A percentile compares a stretch with the other conserved stretches of the same genome.
These are phyloP conservation scores for Smutsia gigantea DNA, from an alignment of 2,797 vertebrate species.

Conservation along the genomic window DNA sequence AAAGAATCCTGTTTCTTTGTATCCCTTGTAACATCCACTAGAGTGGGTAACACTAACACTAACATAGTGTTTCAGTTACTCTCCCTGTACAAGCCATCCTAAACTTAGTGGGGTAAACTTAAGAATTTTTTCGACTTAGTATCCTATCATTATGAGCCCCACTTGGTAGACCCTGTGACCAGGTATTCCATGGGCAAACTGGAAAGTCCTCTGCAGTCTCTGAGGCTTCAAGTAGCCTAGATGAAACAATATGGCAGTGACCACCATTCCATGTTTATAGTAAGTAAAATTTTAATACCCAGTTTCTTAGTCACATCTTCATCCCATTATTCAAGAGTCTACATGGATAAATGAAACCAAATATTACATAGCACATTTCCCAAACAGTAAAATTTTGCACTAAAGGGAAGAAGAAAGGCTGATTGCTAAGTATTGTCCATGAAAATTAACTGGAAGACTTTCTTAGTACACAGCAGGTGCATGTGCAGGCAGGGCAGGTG, in stretches of 20 bases:
- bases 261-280: background rate
- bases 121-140: no score
- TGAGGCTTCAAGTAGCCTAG: background rate
- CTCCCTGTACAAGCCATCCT: background rate
- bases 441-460: background rate
- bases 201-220: background rate
- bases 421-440: background rate
- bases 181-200: background rate
- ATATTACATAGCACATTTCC: background rate
- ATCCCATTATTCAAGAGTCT: background rate
- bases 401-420: background rate
- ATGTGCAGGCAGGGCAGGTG: background rate
- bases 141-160: no score
- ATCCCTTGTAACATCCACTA: background rate
- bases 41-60: background rate
- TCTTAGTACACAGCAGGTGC: background rate
- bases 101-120: background rate
- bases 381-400: background rate
- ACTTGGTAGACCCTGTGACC: rapidly evolving
- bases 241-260: background rate
- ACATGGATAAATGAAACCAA: background rate
- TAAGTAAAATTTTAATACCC: slow-evolving; percentile 4
- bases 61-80: background rate
- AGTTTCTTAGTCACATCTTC: background rate
- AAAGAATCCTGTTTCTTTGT: background rate